Percentiles rank a stretch among this genome's conserved stretches.
These are phyloP conservation scores for Pagetopsis macropterus DNA, from an alignment of 2,797 vertebrate species.

Conservation along the genomic window DNA sequence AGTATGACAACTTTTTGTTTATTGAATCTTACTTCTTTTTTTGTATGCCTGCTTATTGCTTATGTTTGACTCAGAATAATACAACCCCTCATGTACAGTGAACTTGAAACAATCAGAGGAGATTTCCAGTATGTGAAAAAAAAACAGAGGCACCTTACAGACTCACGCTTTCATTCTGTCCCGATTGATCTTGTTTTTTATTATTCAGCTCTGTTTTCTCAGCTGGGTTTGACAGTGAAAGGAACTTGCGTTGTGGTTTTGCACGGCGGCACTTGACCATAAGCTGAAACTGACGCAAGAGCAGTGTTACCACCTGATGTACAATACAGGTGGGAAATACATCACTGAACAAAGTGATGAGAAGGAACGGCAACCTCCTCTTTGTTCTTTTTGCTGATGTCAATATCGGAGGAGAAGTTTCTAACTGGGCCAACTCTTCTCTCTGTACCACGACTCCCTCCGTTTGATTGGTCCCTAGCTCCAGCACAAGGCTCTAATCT, in stretches of 20 bases:
- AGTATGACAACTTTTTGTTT: constrained; percentile 71
- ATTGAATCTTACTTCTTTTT: constrained; percentile 65
- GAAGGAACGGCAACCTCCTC: constrained; percentile 35
- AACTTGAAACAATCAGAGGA: constrained; percentile 80
- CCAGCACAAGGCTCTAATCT: constrained; percentile 53
- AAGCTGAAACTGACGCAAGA: constrained; percentile 56
- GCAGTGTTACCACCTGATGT: constrained; percentile 60
- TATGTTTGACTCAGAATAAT: constrained; percentile 63
- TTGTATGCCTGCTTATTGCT: constrained; percentile 73
- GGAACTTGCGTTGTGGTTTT: constrained; percentile 60
- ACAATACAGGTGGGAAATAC: constrained; percentile 77
- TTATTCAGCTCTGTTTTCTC: constrained; percentile 50
- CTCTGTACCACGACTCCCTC: constrained; percentile 55
- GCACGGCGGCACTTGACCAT: constrained; percentile 64
- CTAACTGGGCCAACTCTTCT: constrained; percentile 42
- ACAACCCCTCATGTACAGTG: constrained; percentile 74
- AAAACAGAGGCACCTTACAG: constrained; percentile 75
- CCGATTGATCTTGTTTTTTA: constrained; percentile 18
- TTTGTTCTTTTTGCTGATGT: constrained; percentile 67
- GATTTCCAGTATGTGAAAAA: constrained; percentile 70
- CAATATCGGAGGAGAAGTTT: constrained; percentile 61
- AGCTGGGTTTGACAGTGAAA: constrained; percentile 42
- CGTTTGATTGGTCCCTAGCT: constrained; percentile 64
- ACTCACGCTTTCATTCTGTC: constrained; percentile 64
- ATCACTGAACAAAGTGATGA: constrained; percentile 49